Evolutionary conservation across 2,888 invertebrate species (phyloP).

Genomic region (Brachypterus glaber): DNA sequence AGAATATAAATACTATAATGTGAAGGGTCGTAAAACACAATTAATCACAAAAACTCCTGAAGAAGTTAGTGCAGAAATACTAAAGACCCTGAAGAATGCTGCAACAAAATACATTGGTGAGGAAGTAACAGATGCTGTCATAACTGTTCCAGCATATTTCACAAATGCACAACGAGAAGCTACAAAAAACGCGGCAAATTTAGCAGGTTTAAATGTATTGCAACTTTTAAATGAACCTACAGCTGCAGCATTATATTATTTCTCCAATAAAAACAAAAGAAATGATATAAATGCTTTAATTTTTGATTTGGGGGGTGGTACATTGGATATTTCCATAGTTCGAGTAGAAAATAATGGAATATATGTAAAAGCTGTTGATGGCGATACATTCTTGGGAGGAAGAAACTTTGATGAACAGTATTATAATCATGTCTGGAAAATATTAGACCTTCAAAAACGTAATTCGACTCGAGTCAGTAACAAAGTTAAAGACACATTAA

Average conservation of each 20-base stretch:
- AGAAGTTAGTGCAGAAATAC: constrained; percentile 1
- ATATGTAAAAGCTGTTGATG: neutral
- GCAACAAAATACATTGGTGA: neutral
- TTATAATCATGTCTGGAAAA: neutral
- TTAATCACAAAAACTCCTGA: no score
- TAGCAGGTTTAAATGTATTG: neutral
- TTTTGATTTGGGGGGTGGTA: neutral
- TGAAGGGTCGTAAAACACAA: neutral
- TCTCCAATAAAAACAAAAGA: no score
- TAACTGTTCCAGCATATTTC: neutral
- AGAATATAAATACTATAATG: neutral
- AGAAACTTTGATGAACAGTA: neutral
- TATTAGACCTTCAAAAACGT: neutral
- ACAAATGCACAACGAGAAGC: neutral
- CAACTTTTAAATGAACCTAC: neutral
- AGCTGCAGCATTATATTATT: neutral
- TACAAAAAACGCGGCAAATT: neutral
- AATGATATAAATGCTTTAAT: neutral
- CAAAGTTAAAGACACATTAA: no score
- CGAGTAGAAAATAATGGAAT: neutral
- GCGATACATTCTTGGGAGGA: neutral
- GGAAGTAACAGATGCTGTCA: neutral
- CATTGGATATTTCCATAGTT: neutral
- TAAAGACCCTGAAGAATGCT: neutral
- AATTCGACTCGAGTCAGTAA: neutral